Conservation (phyloP, 2,113 vertebrate genomes). For the Centrocercus urophasianus region DNA sequence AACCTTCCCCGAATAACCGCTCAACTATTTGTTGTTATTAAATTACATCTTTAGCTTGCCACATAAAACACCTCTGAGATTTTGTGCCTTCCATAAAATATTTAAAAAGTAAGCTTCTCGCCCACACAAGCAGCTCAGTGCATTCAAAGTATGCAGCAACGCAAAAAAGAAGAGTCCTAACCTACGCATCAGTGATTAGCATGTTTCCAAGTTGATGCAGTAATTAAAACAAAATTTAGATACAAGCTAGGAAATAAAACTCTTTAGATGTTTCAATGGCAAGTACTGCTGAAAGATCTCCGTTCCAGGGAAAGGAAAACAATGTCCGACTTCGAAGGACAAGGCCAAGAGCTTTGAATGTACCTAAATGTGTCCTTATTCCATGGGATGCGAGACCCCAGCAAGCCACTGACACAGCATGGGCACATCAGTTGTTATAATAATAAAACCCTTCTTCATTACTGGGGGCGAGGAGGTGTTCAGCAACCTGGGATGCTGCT, state of each 20-base stretch:
- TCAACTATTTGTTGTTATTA: slow-evolving; percentile 33
- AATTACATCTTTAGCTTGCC: slow-evolving; percentile 49
- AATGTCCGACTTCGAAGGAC: accelerated
- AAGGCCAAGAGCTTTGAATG: background rate
- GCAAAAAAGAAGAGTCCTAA: background rate
- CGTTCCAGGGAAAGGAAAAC: background rate
- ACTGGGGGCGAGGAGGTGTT: background rate
- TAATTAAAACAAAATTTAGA: slow-evolving; percentile 27
- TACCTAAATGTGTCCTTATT: background rate
- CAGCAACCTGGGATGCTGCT: background rate
- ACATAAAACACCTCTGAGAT: slow-evolving; percentile 45
- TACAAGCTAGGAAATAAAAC: background rate
- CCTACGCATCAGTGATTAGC: background rate
- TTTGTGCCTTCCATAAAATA: slow-evolving; percentile 4
- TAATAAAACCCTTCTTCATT: background rate
- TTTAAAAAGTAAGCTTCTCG: background rate
- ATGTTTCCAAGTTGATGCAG: background rate
- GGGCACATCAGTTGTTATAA: accelerated
- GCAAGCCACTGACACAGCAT: background rate
- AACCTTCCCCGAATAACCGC: slow-evolving; percentile 13
- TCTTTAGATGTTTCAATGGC: background rate
- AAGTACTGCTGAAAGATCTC: background rate
- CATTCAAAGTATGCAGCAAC: background rate
- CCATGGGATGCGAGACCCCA: background rate
- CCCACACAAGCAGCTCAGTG: slow-evolving; percentile 49